Evolutionary conservation across 1,140 invertebrate genomes (phyloP).

Genomic region (Octopus sinensis): DNA sequence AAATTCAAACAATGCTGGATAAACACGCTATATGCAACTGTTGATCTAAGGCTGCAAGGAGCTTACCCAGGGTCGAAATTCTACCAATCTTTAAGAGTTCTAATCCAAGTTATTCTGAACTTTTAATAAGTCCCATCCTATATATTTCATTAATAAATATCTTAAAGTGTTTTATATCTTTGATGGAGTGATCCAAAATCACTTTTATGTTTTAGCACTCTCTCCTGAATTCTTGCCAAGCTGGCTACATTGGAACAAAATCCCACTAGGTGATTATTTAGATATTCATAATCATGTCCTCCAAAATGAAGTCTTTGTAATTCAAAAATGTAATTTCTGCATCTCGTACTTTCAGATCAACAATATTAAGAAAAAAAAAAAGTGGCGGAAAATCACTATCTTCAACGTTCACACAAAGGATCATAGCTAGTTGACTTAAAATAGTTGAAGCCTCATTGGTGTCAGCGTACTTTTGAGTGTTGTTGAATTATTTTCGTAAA

Average conservation of each 20-base stretch:
- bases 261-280: not conserved
- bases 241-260: not conserved
- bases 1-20: not conserved
- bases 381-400: not conserved
- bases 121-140: conserved; percentile 5
- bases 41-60: conserved; percentile 4
- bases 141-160: conserved; percentile 6
- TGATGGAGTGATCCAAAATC: not conserved
- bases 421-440: not conserved
- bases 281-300: not conserved
- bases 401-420: not conserved
- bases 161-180: conserved; percentile 8
- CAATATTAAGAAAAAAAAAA: not conserved
- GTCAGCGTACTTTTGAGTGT: not conserved
- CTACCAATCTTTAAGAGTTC: conserved; percentile 4
- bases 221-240: not conserved
- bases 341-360: not conserved
- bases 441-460: not conserved
- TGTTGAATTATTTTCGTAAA: conserved; percentile 6
- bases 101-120: conserved; percentile 5
- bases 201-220: not conserved
- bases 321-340: not conserved
- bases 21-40: conserved; percentile 7
- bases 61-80: not conserved
- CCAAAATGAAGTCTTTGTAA: not conserved